Conservation (phyloP, 2,113 vertebrate species). For the Paraplagusia blochii region DNA sequence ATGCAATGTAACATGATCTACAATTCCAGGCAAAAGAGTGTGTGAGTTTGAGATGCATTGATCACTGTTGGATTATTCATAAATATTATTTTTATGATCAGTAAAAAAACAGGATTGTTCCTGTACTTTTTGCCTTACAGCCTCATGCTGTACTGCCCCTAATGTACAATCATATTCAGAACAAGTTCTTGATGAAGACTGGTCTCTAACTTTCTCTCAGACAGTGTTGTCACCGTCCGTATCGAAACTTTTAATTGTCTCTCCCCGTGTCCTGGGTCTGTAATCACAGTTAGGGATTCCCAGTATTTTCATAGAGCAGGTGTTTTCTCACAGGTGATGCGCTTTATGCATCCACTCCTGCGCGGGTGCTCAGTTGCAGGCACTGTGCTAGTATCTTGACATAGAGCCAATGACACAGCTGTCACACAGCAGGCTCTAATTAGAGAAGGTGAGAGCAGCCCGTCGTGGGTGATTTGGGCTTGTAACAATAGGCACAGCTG, state of each 20-base stretch:
- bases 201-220: too few species aligned
- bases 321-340: slow-evolving; percentile 46
- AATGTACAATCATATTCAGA: too few species aligned
- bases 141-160: too few species aligned
- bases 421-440: slow-evolving; percentile 68
- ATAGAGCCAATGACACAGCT: slow-evolving; percentile 61
- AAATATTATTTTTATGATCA: too few species aligned
- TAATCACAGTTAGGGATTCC: slow-evolving; percentile 19
- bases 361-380: slow-evolving; percentile 47
- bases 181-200: too few species aligned
- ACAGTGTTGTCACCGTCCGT: too few species aligned
- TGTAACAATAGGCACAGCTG: slow-evolving; percentile 53
- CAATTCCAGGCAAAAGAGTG: too few species aligned
- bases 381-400: slow-evolving; percentile 63
- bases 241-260: slow-evolving; percentile 12
- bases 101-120: too few species aligned
- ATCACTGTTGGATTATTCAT: too few species aligned
- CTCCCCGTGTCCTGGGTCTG: slow-evolving; percentile 18
- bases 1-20: too few species aligned
- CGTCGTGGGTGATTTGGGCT: slow-evolving; percentile 39
- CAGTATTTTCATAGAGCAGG: slow-evolving; percentile 24
- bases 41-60: too few species aligned
- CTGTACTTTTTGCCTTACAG: too few species aligned
- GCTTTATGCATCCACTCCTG: slow-evolving; percentile 22
- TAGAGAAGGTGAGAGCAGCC: slow-evolving; percentile 62